Conservation (phyloP, 2,797 vertebrate genomes). For the Tolypeutes matacus region DNA sequence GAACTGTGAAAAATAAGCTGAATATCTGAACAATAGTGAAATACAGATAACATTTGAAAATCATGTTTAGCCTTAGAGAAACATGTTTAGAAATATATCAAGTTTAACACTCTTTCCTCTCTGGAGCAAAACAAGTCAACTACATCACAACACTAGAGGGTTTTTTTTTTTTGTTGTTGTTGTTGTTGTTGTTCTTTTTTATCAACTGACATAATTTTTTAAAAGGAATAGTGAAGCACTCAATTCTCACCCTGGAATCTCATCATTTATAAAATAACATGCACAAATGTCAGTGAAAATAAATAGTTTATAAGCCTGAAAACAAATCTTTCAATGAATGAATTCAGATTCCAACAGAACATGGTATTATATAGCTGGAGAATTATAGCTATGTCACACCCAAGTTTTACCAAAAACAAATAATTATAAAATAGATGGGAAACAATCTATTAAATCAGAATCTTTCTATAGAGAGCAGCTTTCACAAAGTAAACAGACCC, state of each 20-base stretch:
- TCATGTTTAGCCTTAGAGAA: conserved; percentile 25
- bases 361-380: too few relatives aligned
- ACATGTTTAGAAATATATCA: conserved; percentile 30
- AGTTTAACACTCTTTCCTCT: conserved; percentile 1
- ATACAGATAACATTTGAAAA: conserved; percentile 25
- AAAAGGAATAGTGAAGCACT: background rate
- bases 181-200: too few relatives aligned
- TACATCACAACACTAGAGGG: background rate
- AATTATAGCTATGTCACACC: background rate
- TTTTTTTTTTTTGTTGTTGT: background rate
- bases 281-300: conserved; percentile 49
- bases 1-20: conserved; percentile 67
- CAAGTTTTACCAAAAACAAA: conserved; percentile 55
- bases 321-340: too few relatives aligned
- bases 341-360: too few relatives aligned
- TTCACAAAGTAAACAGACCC: too few relatives aligned
- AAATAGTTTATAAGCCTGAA: conserved; percentile 32
- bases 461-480: too few relatives aligned
- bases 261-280: conserved; percentile 24
- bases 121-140: conserved; percentile 28
- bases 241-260: background rate
- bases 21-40: conserved; percentile 48
- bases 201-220: background rate
- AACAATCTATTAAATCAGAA: conserved; percentile 15
- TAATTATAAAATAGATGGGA: conserved; percentile 60